phyloP scores from a whole-genome alignment of 2,797 vertebrate species.

The Caiman crocodilus region DNA sequence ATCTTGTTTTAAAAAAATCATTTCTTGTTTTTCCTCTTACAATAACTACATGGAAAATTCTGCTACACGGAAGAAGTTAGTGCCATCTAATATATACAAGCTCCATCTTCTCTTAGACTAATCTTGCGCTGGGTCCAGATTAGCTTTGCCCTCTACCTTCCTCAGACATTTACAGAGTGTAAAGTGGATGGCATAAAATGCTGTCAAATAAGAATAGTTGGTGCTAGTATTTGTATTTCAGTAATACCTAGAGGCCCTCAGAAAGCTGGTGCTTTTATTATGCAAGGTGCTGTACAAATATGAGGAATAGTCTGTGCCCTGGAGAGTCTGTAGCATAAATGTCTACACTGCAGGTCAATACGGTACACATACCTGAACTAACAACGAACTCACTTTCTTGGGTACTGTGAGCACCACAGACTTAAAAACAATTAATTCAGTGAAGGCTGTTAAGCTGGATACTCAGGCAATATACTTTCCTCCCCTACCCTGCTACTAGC shows the following conservation, averaged over 20 bases:
- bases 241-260: neutral
- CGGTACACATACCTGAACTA: no score
- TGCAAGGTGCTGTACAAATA: neutral
- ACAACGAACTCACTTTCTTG: no score
- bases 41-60: neutral
- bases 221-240: neutral
- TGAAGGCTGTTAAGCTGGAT: no score
- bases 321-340: neutral
- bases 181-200: neutral
- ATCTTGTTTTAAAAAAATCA: neutral
- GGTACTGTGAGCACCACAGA: no score
- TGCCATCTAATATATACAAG: neutral
- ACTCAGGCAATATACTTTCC: no score
- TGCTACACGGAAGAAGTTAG: neutral
- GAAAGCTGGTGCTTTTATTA: neutral
- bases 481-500: no score
- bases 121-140: neutral
- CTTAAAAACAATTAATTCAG: no score
- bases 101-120: no score
- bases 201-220: neutral
- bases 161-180: neutral
- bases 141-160: neutral
- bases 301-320: neutral
- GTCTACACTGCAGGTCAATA: no score
- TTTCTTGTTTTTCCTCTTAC: neutral